These are phyloP conservation scores for Nesidiocoris tenuis DNA, from an alignment of 2,888 invertebrate genomes.

Conservation along the genomic window DNA sequence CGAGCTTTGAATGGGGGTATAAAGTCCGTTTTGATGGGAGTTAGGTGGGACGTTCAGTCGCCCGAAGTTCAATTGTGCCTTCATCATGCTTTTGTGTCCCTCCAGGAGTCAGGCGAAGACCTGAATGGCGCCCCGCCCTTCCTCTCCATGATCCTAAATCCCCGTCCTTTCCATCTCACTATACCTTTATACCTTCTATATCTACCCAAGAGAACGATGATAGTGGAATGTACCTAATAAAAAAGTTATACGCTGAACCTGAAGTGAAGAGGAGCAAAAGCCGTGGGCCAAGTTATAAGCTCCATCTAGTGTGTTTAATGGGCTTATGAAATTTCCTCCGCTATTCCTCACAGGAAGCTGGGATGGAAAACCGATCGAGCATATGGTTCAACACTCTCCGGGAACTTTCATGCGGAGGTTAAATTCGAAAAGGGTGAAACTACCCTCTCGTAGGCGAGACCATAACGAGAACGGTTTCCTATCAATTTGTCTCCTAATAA, in stretches of 20 bases:
- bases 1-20: slow-evolving; percentile 2
- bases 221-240: slow-evolving; percentile 32
- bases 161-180: neutral
- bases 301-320: slow-evolving; percentile 26
- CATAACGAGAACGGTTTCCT: no score
- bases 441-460: no score
- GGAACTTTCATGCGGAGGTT: no score
- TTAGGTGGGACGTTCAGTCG: neutral
- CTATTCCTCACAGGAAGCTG: neutral
- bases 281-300: slow-evolving; percentile 14
- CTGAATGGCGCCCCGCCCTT: neutral
- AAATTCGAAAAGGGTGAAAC: no score
- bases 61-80: slow-evolving; percentile 38
- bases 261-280: neutral
- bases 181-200: slow-evolving; percentile 11
- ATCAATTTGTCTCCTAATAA: no score
- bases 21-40: slow-evolving; percentile 29
- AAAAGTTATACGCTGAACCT: slow-evolving; percentile 15
- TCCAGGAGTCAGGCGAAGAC: neutral
- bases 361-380: neutral
- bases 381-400: no score
- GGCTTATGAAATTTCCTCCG: slow-evolving; percentile 12
- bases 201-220: slow-evolving; percentile 8
- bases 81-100: slow-evolving; percentile 28
- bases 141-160: neutral